Percentiles rank a stretch among this genome's conserved stretches.
Evolutionary conservation across 2,113 vertebrate species (phyloP).

Genomic region (Vimba vimba): DNA sequence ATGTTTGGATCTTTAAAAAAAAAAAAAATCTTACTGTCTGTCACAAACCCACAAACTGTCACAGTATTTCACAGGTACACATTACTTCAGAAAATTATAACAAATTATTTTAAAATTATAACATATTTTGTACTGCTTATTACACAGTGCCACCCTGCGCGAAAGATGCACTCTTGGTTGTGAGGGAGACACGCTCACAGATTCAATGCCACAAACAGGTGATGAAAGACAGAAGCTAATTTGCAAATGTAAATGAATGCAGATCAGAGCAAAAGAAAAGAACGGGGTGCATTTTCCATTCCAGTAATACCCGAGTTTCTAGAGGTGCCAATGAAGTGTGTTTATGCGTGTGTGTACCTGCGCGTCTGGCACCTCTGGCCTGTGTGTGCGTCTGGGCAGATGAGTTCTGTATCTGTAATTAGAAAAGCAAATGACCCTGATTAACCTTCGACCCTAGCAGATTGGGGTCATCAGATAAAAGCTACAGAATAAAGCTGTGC

Average conservation of each 20-base stretch:
- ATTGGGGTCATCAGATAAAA: conserved; percentile 61
- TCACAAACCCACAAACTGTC: too few species aligned
- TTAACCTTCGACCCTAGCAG: conserved; percentile 57
- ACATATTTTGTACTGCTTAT: not conserved
- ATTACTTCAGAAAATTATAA: not conserved
- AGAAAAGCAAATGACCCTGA: conserved; percentile 61
- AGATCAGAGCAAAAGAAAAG: conserved; percentile 27
- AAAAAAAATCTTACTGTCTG: not conserved
- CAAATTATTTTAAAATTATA: not conserved
- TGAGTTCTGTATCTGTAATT: conserved; percentile 57
- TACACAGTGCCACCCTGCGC: not conserved
- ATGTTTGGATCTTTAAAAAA: too few species aligned
- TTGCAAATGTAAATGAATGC: conserved; percentile 40
- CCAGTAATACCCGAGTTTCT: conserved; percentile 26
- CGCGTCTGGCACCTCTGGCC: conserved; percentile 33
- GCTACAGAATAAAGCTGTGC: conserved; percentile 37
- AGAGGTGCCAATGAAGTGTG: conserved; percentile 21
- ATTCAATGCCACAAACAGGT: conserved; percentile 12
- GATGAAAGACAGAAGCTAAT: conserved; percentile 28
- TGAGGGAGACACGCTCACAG: not conserved
- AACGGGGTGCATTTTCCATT: conserved; percentile 33
- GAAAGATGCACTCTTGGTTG: not conserved
- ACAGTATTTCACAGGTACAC: not conserved
- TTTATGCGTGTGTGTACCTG: conserved; percentile 38
- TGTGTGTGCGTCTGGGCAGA: conserved; percentile 15